Base-by-base conservation (phyloP, 1,140 invertebrate species). In the Prorops nasuta region DNA sequence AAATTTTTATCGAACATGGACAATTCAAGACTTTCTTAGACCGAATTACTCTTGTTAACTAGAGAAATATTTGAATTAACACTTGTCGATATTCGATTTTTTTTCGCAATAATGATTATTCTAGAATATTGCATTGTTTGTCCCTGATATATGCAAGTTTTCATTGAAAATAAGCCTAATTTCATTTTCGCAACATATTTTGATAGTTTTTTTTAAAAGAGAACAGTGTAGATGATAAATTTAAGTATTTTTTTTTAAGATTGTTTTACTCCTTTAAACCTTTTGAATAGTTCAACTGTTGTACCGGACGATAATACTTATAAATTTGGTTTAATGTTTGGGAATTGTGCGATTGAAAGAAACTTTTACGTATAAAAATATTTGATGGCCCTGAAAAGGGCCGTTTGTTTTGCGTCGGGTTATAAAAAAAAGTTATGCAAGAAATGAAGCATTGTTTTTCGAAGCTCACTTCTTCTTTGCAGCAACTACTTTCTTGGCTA, bases 391-490 rank as follows among this genome's bases (percentile, higher is more conserved):
- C 20, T 24, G n/a, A 42, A 32, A 31, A 14, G 40, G 40, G 20
- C 40, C 40, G 37, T 19, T 39, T 3, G 40, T n/a, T 7, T 42
- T 16, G 7, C 3, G 2, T 22, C 8, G 22, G 14, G 9, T 28
- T 4, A 4, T 17, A 42, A 15, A 22, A 2, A 14, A n/a, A 15
- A 24, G 15, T 12, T n/a, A n/a, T n/a, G n/a, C n/a, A n/a, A n/a
- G n/a, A n/a, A n/a, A n/a, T n/a, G n/a, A n/a, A n/a, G n/a, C n/a
- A n/a, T n/a, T 16, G 0, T 1, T n/a, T 15, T 10, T 17, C 3
- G n/a, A 35, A 24, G 2, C n/a, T 44, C 32, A 44, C 32, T 44
- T 44, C 22, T 44, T 44, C 19, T 44, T 44, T 6, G 38, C 18
- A 20, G 42, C 31, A 2, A 17, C 19, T 3, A 15, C 31, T 24